Evolutionary conservation across 2,113 vertebrate species (phyloP).

Genomic region (Poecilia latipinna): DNA sequence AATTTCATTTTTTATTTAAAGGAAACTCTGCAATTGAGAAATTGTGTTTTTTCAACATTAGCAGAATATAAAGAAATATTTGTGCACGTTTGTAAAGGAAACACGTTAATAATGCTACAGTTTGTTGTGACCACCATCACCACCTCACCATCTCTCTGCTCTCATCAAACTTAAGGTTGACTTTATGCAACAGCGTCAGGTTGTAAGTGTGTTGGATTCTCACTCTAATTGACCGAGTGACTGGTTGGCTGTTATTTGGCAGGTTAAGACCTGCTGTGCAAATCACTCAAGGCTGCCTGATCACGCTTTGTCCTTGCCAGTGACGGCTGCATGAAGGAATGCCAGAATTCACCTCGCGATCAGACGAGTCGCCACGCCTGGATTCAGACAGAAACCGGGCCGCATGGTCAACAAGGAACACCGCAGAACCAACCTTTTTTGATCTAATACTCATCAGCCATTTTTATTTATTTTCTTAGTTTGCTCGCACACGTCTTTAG

Average conservation of each 20-base stretch:
- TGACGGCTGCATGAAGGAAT: constrained; percentile 54
- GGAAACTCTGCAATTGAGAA: too few relatives aligned
- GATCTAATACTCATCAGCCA: background rate
- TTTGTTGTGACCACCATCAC: background rate
- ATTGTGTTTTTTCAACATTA: too few relatives aligned
- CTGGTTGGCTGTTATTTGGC: constrained; percentile 42
- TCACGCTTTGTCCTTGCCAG: constrained; percentile 37
- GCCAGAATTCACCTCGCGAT: constrained; percentile 32
- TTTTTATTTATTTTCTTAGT: background rate
- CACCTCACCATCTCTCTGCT: background rate
- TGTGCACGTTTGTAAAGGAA: too few relatives aligned
- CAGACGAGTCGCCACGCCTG: constrained; percentile 9
- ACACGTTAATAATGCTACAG: background rate
- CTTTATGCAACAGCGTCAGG: background rate
- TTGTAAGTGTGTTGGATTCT: constrained; percentile 5
- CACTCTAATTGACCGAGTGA: constrained; percentile 28
- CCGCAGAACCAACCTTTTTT: background rate
- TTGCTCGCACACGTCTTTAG: background rate
- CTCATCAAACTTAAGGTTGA: background rate
- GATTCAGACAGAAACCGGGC: constrained; percentile 35
- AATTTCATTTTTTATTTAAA: too few relatives aligned
- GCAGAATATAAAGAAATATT: too few relatives aligned
- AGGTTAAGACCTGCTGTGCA: constrained; percentile 44
- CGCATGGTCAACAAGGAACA: constrained; percentile 4
- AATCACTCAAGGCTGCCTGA: constrained; percentile 53